A percentile compares a stretch with the other conserved stretches of the same genome.
Evolutionary conservation across 2,888 invertebrate genomes (phyloP).

Genomic region (Mylabris sibirica): DNA sequence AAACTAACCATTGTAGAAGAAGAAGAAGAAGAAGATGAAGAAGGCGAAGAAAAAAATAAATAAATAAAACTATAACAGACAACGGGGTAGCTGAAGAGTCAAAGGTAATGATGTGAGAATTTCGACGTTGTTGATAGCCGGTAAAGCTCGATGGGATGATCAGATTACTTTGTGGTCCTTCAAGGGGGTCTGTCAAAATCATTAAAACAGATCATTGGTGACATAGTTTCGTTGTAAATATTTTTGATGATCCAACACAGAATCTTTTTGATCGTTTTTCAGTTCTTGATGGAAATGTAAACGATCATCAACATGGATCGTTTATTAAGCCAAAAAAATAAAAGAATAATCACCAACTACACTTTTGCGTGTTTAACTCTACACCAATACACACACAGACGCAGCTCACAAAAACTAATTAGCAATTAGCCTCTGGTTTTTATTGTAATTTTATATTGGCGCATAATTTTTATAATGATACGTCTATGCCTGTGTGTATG

Average conservation of each 20-base stretch:
- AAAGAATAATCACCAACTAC: conserved; percentile 16
- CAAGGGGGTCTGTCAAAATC: conserved; percentile 23
- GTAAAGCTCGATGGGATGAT: conserved; percentile 31
- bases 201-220: conserved; percentile 4
- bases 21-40: background rate
- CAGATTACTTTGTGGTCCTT: conserved; percentile 28
- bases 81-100: conserved; percentile 5
- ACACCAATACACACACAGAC: background rate
- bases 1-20: background rate
- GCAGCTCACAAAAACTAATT: conserved; percentile 22
- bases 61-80: background rate
- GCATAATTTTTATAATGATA: conserved; percentile 35
- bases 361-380: conserved; percentile 28
- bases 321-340: background rate
- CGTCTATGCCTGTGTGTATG: conserved; percentile 20
- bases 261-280: background rate
- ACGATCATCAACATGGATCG: conserved; percentile 14
- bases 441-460: conserved; percentile 35
- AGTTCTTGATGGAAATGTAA: too few species aligned
- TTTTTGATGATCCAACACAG: background rate
- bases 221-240: background rate
- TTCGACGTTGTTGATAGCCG: conserved; percentile 18
- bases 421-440: conserved; percentile 36
- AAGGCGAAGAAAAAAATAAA: background rate
- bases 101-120: conserved; percentile 22